Conservation (phyloP, 2,888 invertebrate species). For the Hypercompe scribonia region DNA sequence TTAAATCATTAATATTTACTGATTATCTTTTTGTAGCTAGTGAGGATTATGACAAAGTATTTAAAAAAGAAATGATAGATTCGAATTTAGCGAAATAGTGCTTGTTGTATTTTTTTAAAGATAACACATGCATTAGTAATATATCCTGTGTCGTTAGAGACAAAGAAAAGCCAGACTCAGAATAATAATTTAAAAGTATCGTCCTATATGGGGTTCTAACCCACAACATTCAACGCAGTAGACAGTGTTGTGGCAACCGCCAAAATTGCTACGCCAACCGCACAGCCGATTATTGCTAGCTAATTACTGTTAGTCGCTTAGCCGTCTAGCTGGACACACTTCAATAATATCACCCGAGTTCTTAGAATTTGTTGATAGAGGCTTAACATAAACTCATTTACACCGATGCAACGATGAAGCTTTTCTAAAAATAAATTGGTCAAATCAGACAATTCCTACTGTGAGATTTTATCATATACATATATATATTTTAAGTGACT, state of each 20-base stretch:
- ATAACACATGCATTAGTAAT: too few species aligned
- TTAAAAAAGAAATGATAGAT: background rate
- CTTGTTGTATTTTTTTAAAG: too few species aligned
- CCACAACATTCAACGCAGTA: too few species aligned
- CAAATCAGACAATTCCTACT: background rate
- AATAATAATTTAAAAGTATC: too few species aligned
- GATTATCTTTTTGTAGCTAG: background rate
- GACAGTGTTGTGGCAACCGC: too few species aligned
- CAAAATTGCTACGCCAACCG: too few species aligned
- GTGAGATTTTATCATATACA: background rate
- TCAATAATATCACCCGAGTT: background rate
- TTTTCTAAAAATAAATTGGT: background rate
- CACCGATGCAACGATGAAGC: too few species aligned
- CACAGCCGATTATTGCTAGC: background rate
- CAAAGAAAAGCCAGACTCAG: too few species aligned
- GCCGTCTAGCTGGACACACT: background rate
- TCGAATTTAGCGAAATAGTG: background rate
- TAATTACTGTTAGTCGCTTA: background rate
- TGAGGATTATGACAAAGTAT: background rate
- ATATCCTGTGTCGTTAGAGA: too few species aligned
- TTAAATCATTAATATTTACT: slow-evolving; percentile 10
- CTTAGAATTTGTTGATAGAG: background rate
- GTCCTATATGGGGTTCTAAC: too few species aligned
- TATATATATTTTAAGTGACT: background rate
- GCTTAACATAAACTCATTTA: background rate